Conservation (phyloP, 2,113 vertebrate genomes). For the Chaetodon trifascialis region DNA sequence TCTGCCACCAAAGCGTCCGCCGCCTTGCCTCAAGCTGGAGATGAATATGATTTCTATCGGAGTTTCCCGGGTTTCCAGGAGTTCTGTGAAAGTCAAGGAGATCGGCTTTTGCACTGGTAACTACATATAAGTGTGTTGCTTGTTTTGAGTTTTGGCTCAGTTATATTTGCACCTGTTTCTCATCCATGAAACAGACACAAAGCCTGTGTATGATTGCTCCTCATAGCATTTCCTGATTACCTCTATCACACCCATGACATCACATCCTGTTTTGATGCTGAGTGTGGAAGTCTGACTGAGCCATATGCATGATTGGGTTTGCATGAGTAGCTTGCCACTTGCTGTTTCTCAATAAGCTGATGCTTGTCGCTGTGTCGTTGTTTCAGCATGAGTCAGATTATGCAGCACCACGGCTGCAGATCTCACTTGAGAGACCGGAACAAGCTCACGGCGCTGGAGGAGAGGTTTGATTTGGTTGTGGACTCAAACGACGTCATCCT, state of each 20-base stretch:
- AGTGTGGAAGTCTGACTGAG: neutral
- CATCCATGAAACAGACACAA: neutral
- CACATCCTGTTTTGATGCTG: neutral
- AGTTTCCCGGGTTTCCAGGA: conserved; percentile 94
- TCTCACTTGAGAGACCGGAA: conserved; percentile 87
- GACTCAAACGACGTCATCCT: conserved; percentile 95
- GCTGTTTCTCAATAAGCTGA: neutral
- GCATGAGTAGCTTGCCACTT: neutral
- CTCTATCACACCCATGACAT: neutral
- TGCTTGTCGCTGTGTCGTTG: conserved; percentile 20
- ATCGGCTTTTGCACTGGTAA: conserved; percentile 90
- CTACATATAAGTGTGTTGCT: conserved; percentile 34
- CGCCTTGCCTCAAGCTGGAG: conserved; percentile 89
- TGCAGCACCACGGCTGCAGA: conserved; percentile 94
- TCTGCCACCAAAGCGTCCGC: conserved; percentile 92
- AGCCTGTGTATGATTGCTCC: too few relatives aligned
- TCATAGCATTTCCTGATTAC: neutral
- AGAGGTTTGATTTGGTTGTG: conserved; percentile 93
- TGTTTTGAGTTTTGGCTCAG: neutral
- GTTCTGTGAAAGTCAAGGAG: conserved; percentile 90
- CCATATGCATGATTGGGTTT: too few relatives aligned
- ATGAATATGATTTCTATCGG: conserved; percentile 96
- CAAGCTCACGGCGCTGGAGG: conserved; percentile 91
- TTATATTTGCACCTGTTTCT: neutral
- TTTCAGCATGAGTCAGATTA: conserved; percentile 93